phyloP scores from a whole-genome alignment of 1,140 invertebrate species.

The Dendrolimus kikuchii region DNA sequence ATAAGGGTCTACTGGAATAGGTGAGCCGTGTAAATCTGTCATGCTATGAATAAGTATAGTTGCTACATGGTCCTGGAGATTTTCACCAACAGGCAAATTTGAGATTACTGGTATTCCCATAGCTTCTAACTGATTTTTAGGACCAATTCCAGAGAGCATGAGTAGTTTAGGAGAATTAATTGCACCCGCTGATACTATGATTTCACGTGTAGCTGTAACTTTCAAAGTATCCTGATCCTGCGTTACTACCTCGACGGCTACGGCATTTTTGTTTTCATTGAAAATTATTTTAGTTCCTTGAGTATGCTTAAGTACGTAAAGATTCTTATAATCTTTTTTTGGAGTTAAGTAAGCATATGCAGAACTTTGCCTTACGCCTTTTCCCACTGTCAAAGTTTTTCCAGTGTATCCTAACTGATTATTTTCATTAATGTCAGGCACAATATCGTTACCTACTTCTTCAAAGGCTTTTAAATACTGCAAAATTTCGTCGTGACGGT shows the following conservation, averaged over 20 bases:
- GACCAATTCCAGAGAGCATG: constrained; percentile 7
- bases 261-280: constrained; percentile 2
- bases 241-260: neutral
- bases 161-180: constrained; percentile 5
- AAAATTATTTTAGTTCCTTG: constrained; percentile 6
- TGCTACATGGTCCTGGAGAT: constrained; percentile 2
- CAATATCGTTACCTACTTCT: too few relatives aligned
- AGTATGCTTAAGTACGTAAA: constrained; percentile 5
- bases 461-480: too few relatives aligned
- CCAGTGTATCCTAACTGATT: too few relatives aligned
- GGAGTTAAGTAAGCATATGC: constrained; percentile 1
- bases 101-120: neutral
- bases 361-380: constrained; percentile 5
- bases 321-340: constrained; percentile 1
- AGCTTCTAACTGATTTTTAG: neutral
- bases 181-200: too few relatives aligned
- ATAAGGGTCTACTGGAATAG: too few relatives aligned
- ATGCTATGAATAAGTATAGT: neutral
- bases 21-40: too few relatives aligned
- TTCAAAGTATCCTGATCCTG: neutral
- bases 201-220: constrained; percentile 1
- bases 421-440: too few relatives aligned
- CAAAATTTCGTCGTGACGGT: too few relatives aligned
- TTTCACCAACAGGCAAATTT: constrained; percentile 6
- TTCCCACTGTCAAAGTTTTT: too few relatives aligned